A percentile compares a stretch with the other conserved stretches of the same genome.
These are phyloP conservation scores for Heliconius himera DNA, from an alignment of 1,140 invertebrate species.

Conservation along the genomic window DNA sequence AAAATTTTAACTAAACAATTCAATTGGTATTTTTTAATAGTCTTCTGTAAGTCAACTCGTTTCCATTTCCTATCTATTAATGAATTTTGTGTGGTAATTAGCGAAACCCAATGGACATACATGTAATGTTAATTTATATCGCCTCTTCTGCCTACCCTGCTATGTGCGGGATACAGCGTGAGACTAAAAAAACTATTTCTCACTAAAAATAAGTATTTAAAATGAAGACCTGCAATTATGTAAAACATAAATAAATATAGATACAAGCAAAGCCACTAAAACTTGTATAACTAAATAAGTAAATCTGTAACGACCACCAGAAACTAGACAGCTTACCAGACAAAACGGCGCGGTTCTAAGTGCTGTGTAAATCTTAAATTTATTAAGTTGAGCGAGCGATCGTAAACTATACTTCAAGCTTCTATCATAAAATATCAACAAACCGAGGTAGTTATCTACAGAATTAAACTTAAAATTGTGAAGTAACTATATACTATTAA, in stretches of 20 bases:
- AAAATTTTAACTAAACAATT: too few relatives aligned
- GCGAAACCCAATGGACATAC: too few relatives aligned
- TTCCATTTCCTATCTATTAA: too few relatives aligned
- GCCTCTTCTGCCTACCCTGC: too few relatives aligned
- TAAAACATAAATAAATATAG: background rate
- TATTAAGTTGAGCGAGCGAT: conserved; percentile 6
- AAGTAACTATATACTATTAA: too few relatives aligned
- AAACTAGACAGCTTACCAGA: background rate
- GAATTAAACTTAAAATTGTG: background rate
- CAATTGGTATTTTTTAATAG: too few relatives aligned
- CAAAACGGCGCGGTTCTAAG: background rate
- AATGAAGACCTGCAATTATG: background rate
- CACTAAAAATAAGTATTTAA: background rate
- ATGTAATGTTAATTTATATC: too few relatives aligned
- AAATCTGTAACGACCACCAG: background rate
- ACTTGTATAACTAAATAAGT: conserved; percentile 1
- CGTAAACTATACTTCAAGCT: background rate
- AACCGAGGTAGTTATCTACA: background rate
- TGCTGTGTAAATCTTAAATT: conserved; percentile 1
- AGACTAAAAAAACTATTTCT: background rate
- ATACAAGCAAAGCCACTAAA: background rate
- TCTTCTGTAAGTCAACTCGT: too few relatives aligned
- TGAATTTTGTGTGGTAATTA: too few relatives aligned
- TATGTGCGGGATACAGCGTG: too few relatives aligned
- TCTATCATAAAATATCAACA: background rate